Percentiles rank a stretch among this genome's conserved stretches.
Conservation (phyloP, 2,113 vertebrate species). For the Oncorhynchus tshawytscha region DNA sequence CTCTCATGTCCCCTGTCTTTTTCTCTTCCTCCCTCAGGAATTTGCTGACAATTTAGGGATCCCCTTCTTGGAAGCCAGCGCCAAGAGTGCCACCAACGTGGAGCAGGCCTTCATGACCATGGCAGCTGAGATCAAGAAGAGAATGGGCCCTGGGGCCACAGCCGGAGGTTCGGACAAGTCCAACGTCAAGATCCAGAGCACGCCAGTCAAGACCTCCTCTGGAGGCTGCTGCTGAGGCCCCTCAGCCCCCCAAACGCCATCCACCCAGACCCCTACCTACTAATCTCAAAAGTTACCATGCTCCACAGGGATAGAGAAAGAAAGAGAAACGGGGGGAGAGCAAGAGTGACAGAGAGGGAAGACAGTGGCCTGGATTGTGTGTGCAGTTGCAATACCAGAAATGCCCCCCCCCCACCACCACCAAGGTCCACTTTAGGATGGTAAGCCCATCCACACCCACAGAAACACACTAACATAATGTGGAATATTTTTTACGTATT, state of each 20-base stretch:
- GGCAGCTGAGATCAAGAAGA: slow-evolving; percentile 98
- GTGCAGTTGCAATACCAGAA: slow-evolving; percentile 89
- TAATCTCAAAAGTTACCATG: slow-evolving; percentile 22
- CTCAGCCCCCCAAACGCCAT: slow-evolving; percentile 12
- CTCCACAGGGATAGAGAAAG: slow-evolving; percentile 3
- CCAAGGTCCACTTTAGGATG: slow-evolving; percentile 83
- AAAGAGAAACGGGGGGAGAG: slow-evolving; percentile 49
- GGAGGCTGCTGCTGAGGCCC: slow-evolving; percentile 87
- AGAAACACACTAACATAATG: slow-evolving; percentile 3
- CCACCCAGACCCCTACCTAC: slow-evolving; percentile 10
- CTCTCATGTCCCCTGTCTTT: too few species aligned
- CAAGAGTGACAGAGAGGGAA: slow-evolving; percentile 6
- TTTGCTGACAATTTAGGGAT: slow-evolving; percentile 95
- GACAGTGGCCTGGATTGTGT: slow-evolving; percentile 82
- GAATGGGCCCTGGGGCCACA: slow-evolving; percentile 94
- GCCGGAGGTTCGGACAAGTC: slow-evolving; percentile 89
- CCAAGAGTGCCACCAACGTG: slow-evolving; percentile 97
- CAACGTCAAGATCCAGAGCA: slow-evolving; percentile 98
- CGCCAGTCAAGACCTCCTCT: slow-evolving; percentile 93
- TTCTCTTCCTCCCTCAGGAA: slow-evolving; percentile 72
- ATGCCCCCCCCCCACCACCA: slow-evolving; percentile 62
- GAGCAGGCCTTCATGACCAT: slow-evolving; percentile 99
- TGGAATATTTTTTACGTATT: slow-evolving; percentile 11
- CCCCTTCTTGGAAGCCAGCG: slow-evolving; percentile 97
- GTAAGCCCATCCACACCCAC: slow-evolving; percentile 68